These are phyloP conservation scores for Dreissena polymorpha DNA, from an alignment of 1,140 invertebrate species.

Conservation along the genomic window DNA sequence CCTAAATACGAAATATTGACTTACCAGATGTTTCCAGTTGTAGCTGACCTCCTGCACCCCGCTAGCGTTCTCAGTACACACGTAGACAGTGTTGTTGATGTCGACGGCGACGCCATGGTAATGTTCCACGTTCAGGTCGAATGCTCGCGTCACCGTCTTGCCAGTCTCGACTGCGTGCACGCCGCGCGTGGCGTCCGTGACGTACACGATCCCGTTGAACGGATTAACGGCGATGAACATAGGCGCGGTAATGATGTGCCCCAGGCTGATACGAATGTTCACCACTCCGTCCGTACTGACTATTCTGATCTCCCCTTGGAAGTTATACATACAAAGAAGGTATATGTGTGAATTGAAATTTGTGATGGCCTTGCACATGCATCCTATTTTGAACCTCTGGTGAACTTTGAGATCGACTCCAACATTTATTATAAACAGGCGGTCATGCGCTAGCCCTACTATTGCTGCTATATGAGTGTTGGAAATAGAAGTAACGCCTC, in stretches of 20 bases:
- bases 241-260: conserved; percentile 19
- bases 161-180: conserved; percentile 6
- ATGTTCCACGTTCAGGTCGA: conserved; percentile 27
- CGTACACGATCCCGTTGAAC: conserved; percentile 13
- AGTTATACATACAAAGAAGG: conserved; percentile 24
- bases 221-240: conserved; percentile 15
- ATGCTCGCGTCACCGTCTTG: neutral
- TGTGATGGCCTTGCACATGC: conserved; percentile 11
- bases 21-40: conserved; percentile 17
- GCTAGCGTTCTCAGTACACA: conserved; percentile 11
- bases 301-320: conserved; percentile 31
- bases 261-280: conserved; percentile 17
- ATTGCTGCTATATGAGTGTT: conserved; percentile 28
- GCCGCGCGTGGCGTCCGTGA: conserved; percentile 18
- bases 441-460: conserved; percentile 23
- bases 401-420: conserved; percentile 11
- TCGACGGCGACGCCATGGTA: conserved; percentile 28
- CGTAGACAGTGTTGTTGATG: conserved; percentile 18
- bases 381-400: conserved; percentile 31
- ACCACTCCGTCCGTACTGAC: conserved; percentile 31
- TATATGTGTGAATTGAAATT: conserved; percentile 36
- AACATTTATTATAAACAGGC: conserved; percentile 20
- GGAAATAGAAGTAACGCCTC: conserved; percentile 21
- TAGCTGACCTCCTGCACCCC: conserved; percentile 34
- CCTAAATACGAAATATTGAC: neutral